Evolutionary conservation across 1,140 invertebrate species (phyloP).

Genomic region (Lepidotrigona ventralis): DNA sequence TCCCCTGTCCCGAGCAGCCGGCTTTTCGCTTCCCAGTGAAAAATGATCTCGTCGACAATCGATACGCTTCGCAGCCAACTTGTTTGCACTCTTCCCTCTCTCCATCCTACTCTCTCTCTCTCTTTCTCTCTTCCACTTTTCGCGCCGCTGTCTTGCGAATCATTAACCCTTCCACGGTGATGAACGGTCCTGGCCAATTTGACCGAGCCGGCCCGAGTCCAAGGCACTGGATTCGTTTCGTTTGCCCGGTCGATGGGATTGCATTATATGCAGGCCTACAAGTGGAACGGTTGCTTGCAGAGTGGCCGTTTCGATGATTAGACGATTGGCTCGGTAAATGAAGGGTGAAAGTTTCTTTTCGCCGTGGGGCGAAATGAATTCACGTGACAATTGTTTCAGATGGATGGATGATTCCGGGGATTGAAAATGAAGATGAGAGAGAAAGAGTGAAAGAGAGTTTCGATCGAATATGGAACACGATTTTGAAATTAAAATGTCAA

Average conservation of each 20-base stretch:
- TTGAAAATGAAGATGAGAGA: not conserved
- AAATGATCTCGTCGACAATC: conserved; percentile 62
- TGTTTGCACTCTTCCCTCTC: not conserved
- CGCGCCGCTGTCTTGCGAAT: not conserved
- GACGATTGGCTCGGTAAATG: not conserved
- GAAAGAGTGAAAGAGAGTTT: not conserved
- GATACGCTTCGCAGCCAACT: conserved; percentile 31
- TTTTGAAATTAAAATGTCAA: not conserved
- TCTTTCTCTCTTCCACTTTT: not conserved
- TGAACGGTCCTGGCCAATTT: not conserved
- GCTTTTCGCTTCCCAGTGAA: conserved; percentile 49
- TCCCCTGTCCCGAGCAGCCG: conserved; percentile 37
- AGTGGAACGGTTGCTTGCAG: too few species aligned
- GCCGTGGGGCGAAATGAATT: not conserved
- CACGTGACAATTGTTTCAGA: not conserved
- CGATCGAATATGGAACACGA: not conserved
- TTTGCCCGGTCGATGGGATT: not conserved
- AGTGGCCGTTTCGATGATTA: not conserved
- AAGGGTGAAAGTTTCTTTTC: not conserved
- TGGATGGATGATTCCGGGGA: too few species aligned
- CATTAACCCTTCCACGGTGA: conserved; percentile 12
- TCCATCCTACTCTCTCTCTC: not conserved
- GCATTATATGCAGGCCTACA: not conserved
- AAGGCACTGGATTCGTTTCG: not conserved
- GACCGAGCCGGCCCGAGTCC: not conserved